These are phyloP conservation scores for Cephus spinipes DNA, from an alignment of 2,888 invertebrate genomes.

Conservation along the genomic window DNA sequence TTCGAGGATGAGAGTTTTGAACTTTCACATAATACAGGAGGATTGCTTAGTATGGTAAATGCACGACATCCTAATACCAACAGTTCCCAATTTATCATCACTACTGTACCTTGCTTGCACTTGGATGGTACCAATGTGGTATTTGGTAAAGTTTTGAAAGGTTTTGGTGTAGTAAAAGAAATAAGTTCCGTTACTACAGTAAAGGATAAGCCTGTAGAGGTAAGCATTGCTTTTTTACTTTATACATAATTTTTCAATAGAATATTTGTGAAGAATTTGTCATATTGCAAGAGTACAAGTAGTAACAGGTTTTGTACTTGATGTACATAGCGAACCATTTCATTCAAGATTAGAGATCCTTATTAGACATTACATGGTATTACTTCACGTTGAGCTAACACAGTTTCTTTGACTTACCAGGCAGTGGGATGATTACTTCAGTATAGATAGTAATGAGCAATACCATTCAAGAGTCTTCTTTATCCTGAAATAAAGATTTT, in stretches of 20 bases:
- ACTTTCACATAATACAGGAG: slow-evolving; percentile 73
- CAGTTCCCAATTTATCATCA: slow-evolving; percentile 95
- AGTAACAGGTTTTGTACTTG: not conserved
- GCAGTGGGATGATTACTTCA: not conserved
- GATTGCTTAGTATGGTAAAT: slow-evolving; percentile 84
- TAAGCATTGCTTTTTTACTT: slow-evolving; percentile 57
- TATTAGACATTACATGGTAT: not conserved
- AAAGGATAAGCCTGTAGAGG: slow-evolving; percentile 73
- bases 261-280: not conserved
- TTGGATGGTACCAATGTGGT: slow-evolving; percentile 85
- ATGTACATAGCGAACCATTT: not conserved
- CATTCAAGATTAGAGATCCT: not conserved
- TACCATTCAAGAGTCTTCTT: not conserved
- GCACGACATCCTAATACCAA: slow-evolving; percentile 84
- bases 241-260: not conserved
- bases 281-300: not conserved
- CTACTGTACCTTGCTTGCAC: slow-evolving; percentile 80
- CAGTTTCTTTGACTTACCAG: not conserved
- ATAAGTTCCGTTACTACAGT: slow-evolving; percentile 74
- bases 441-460: not conserved
- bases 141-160: slow-evolving; percentile 84
- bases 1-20: slow-evolving; percentile 93
- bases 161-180: slow-evolving; percentile 78
- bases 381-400: not conserved
- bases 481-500: not conserved